Evolutionary conservation across 2,797 vertebrate species (phyloP), one percentile per base, ranked within the genome.

Genomic region (Takifugu ocellatus): DNA sequence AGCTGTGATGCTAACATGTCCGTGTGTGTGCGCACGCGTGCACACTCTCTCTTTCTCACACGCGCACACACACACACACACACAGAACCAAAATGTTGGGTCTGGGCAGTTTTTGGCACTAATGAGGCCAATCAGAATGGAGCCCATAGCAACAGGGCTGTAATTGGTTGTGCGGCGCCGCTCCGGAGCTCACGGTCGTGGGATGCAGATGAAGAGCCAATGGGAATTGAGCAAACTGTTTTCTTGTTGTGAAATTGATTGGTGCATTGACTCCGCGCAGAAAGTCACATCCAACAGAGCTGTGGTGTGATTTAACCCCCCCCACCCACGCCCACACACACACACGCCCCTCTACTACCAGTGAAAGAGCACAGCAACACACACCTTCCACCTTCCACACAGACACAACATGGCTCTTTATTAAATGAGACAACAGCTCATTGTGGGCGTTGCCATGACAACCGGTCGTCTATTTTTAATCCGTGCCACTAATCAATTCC

Each of bases 381-480:
- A 60, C 64, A 84, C 75, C 72, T 77, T 79, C 59, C 64, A 73
- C 71, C 73, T 70, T 56, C 55, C 14, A 31, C 64, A 62, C 62
- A 82, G 66, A 81, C 82, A 84, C 74, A 83, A 68, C 73, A 74
- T 77, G 61, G 79, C 80, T 88, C 84, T 90, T 92, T 87, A 91
- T 89, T 90, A 90, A 90, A 91, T 83, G 77, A 88, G 88, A 92
- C 89, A 92, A 91, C 91, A 90, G 90, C 85, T 91, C 89, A 90
- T 91, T 91, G 88, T 91, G 87, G 84, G 74, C 74, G 91, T 92
- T 89, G 84, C 90, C 79, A 91, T 91, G 91, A 91, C 89, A 89
- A 92, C 88, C 71, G 68, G 84, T 86, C 77, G 75, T 91, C 91
- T 92, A 92, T 92, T 92, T 92, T 92, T 92, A 91, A 89, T 89